Conservation (phyloP, 2,888 invertebrate genomes). For the Arenicola marina region DNA sequence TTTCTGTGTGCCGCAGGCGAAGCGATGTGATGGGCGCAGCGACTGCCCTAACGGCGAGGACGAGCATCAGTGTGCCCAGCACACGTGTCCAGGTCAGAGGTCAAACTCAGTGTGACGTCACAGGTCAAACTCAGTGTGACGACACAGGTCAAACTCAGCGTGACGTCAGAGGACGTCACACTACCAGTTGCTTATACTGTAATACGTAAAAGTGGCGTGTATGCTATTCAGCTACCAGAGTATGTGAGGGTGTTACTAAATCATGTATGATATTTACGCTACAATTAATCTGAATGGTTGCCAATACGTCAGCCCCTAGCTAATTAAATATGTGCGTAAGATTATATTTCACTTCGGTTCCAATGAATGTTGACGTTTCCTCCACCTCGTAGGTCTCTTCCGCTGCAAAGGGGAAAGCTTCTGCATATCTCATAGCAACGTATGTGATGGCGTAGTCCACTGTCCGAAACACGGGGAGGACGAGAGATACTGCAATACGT, state of each 20-base stretch:
- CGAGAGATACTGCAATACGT: conserved; percentile 31
- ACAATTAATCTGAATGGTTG: too few species aligned
- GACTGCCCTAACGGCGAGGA: conserved; percentile 26
- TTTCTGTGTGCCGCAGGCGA: conserved; percentile 25
- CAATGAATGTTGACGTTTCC: too few species aligned
- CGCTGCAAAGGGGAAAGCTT: conserved; percentile 23
- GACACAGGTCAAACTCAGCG: neutral
- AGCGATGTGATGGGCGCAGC: conserved; percentile 29
- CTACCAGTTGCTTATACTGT: neutral
- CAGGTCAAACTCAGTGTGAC: neutral
- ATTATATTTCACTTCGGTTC: too few species aligned
- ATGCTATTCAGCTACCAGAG: too few species aligned
- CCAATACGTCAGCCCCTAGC: too few species aligned
- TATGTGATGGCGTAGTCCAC: conserved; percentile 31
- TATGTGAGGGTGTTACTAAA: too few species aligned
- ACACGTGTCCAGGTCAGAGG: conserved; percentile 2
- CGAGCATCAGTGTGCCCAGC: neutral
- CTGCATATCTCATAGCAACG: conserved; percentile 27
- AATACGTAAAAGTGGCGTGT: too few species aligned
- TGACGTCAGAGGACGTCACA: neutral
- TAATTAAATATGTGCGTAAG: too few species aligned
- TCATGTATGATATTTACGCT: too few species aligned
- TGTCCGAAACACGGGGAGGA: conserved; percentile 26
- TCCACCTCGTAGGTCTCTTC: conserved; percentile 23
- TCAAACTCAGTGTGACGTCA: neutral